Evolutionary conservation across 23 tunicate genomes (phyloP), one percentile per base, ranked within the genome.

Genomic region (Halocynthia aurantium): DNA sequence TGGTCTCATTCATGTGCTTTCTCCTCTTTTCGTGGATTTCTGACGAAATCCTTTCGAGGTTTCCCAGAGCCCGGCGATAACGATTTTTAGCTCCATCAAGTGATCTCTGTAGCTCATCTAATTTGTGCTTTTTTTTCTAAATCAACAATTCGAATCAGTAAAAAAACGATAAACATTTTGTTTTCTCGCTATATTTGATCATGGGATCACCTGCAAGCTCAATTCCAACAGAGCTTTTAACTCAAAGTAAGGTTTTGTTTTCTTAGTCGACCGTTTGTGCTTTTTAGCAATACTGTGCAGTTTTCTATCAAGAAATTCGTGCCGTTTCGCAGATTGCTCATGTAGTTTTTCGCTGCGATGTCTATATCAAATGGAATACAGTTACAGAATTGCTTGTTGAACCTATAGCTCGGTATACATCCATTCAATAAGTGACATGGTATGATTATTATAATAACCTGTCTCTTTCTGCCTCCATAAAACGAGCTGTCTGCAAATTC

Each of bases 1-100:
- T 18, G 10, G 61, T n/a, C 20, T 50, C 52, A 51, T 58, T 22
- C 72, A 55, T 78, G 66, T 52, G 67, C 61, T 62, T 11, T 62
- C 80, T 64, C 73, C 98, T 66, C 55, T 81, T 83, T 61, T 86
- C 86, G 82, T 92, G 98, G 57, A 92, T 92, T 69, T 92, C 98
- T 40, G 76, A 44, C 8, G 98, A 92, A 2, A 92, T 92, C 18
- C 66, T 78, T 49, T 82, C 98, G 67, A 92, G 82, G 58, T 82
- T 86, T n/a, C 52, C 50, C 20, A 92, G 77, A 13, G 98, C 78
- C 2, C 51, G 18, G 50, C 75, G 70, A 75, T 92, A 92, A 52
- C 76, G 52, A 31, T 57, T 17, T 62, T 92, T 92, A 12, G 98
- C 85, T 9, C 77, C 77, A 6, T 92, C 86, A 7, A 92, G 76